A percentile compares a stretch with the other conserved stretches of the same genome.
Evolutionary conservation across 2,797 vertebrate genomes (phyloP).

Genomic region (Eurystomus glaucurus): DNA sequence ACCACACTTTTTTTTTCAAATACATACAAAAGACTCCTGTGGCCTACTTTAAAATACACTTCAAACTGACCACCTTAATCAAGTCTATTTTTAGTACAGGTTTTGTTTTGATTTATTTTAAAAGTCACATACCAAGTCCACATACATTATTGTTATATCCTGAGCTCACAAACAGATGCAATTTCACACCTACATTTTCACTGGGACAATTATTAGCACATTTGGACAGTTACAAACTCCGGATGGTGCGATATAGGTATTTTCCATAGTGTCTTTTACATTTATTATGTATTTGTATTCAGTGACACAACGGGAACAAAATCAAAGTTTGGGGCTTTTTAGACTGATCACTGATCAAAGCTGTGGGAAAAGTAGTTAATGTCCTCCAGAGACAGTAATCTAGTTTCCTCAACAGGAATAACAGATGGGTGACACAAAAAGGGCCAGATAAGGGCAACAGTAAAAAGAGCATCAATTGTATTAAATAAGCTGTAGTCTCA

Average conservation of each 20-base stretch:
- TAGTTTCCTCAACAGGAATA: background rate
- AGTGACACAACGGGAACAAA: background rate
- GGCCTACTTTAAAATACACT: constrained; percentile 26
- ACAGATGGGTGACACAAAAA: background rate
- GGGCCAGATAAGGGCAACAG: constrained; percentile 11
- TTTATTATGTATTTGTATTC: background rate
- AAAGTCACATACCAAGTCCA: background rate
- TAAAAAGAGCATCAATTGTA: background rate
- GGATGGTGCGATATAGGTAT: background rate
- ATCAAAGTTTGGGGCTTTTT: background rate
- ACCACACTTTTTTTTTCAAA: background rate
- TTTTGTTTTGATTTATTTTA: background rate
- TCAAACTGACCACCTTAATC: background rate
- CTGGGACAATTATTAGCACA: background rate
- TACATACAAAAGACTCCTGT: background rate
- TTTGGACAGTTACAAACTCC: background rate
- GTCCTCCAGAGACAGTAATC: background rate
- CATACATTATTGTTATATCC: background rate
- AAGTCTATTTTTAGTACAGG: background rate
- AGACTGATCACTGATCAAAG: background rate
- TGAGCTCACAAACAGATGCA: background rate
- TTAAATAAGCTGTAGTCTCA: background rate
- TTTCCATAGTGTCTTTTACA: background rate
- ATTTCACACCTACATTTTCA: background rate
- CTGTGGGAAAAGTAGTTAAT: background rate